These are phyloP conservation scores for Crax fasciolata DNA, from an alignment of 2,797 vertebrate genomes.

Conservation along the genomic window DNA sequence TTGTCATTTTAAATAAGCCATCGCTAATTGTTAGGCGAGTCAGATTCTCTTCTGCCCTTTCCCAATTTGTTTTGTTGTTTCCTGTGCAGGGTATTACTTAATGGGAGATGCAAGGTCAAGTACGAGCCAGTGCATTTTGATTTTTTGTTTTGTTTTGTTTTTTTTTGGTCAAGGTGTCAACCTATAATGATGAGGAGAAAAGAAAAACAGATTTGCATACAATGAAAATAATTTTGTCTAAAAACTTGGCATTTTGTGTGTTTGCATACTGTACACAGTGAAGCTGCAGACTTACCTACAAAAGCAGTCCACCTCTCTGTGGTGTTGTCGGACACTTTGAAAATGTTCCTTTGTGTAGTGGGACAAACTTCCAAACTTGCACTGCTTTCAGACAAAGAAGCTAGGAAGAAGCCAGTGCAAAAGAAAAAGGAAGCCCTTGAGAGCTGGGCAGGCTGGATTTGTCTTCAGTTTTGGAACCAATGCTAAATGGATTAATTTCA, in stretches of 20 bases:
- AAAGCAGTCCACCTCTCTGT: background rate
- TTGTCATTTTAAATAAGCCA: slow-evolving; percentile 22
- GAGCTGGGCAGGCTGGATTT: slow-evolving; percentile 26
- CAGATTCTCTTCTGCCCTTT: slow-evolving; percentile 10
- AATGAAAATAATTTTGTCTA: background rate
- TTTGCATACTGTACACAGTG: background rate
- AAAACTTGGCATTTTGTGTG: background rate
- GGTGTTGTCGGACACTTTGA: background rate
- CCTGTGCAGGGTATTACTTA: background rate
- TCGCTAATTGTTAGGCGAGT: background rate
- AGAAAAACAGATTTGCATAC: background rate
- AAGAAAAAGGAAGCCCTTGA: background rate
- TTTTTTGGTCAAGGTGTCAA: background rate
- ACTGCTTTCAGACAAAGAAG: background rate
- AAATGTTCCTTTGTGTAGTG: background rate
- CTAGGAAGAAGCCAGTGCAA: background rate
- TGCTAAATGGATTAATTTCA: slow-evolving; percentile 62
- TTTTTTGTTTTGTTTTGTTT: background rate
- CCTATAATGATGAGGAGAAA: background rate
- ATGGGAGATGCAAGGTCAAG: background rate
- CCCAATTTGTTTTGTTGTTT: slow-evolving; percentile 14
- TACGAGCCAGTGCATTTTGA: background rate
- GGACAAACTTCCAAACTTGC: background rate
- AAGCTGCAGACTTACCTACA: background rate
- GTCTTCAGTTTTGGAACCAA: slow-evolving; percentile 36